Conservation (phyloP, 2,797 vertebrate species). For the Craterocephalus amniculus region DNA sequence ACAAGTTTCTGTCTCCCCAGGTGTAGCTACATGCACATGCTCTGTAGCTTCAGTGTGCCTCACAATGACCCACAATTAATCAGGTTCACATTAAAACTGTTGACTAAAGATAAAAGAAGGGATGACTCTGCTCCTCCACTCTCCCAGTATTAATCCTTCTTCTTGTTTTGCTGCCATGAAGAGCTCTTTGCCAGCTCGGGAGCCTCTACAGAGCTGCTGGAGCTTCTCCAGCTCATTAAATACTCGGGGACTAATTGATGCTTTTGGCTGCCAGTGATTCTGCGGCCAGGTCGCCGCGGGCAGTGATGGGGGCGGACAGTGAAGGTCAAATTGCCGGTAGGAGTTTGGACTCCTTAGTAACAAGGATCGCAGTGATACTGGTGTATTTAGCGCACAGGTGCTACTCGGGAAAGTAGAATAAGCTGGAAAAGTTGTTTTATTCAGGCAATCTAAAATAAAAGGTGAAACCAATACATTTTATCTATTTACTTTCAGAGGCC, state of each 20-base stretch:
- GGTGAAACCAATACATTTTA: no score
- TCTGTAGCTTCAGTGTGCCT: no score
- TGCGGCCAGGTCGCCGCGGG: conserved; percentile 49
- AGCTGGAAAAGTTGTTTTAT: no score
- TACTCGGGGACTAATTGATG: conserved; percentile 52
- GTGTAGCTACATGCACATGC: no score
- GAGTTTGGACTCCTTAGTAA: background rate
- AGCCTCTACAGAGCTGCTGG: conserved; percentile 47
- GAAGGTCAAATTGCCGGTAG: conserved; percentile 21
- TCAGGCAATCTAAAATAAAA: no score
- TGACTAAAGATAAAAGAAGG: background rate
- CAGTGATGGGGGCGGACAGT: conserved; percentile 33
- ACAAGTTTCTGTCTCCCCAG: no score
- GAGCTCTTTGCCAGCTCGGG: conserved; percentile 1
- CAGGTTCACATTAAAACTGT: background rate
- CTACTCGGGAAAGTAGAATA: no score
- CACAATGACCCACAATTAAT: background rate
- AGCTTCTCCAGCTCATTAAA: conserved; percentile 60
- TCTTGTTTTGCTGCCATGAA: background rate
- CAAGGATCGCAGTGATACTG: no score
- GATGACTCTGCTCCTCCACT: background rate
- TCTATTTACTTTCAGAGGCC: no score
- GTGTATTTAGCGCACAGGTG: no score
- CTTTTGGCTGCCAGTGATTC: conserved; percentile 41
- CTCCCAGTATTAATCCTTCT: background rate